Evolutionary conservation across 2,888 invertebrate species (phyloP).

Genomic region (Eupithecia pulchellata): DNA sequence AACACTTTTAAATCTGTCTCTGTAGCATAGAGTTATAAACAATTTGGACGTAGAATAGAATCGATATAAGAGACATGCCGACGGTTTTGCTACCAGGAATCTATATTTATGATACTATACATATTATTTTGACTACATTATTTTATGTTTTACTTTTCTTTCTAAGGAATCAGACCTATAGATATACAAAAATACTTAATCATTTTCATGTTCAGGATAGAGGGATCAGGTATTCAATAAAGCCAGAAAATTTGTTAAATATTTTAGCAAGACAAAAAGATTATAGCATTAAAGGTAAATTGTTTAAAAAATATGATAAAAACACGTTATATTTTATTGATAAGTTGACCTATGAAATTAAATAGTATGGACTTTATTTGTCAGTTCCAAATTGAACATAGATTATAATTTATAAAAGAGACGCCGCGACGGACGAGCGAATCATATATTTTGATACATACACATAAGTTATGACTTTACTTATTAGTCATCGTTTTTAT

Average conservation of each 20-base stretch:
- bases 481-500: too few relatives aligned
- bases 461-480: too few relatives aligned
- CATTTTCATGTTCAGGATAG: background rate
- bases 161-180: background rate
- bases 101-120: background rate
- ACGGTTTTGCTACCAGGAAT: background rate
- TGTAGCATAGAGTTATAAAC: background rate
- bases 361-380: background rate
- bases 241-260: too few relatives aligned
- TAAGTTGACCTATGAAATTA: background rate
- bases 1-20: constrained; percentile 43
- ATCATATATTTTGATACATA: too few relatives aligned
- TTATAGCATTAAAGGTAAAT: background rate
- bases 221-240: too few relatives aligned
- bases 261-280: background rate
- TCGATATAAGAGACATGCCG: background rate
- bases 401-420: too few relatives aligned
- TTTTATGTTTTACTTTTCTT: background rate
- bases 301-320: background rate
- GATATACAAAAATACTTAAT: background rate
- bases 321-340: background rate
- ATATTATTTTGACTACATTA: background rate
- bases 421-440: too few relatives aligned
- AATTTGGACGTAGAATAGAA: background rate
- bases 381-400: too few relatives aligned